These are phyloP conservation scores for Rotaria magnacalcarata DNA, from an alignment of 2,888 invertebrate species.

Conservation along the genomic window DNA sequence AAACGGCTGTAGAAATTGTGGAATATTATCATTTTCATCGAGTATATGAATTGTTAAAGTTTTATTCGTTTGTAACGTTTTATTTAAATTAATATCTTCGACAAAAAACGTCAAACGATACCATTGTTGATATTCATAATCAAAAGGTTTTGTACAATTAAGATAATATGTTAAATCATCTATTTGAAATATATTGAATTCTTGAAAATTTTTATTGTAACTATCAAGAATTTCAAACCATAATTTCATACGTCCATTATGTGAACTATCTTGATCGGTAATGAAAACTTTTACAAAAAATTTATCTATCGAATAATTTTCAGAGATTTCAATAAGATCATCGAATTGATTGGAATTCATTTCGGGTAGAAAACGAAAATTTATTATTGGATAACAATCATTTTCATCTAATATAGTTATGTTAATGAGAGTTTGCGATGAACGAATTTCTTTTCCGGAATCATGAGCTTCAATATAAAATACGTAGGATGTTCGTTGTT, in stretches of 20 bases:
- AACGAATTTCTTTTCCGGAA: constrained; percentile 24
- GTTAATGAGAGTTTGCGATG: constrained; percentile 2
- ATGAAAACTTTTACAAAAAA: constrained; percentile 4
- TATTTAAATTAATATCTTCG: background rate
- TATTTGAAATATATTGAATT: constrained; percentile 4
- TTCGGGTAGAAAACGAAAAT: constrained; percentile 1
- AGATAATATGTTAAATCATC: background rate
- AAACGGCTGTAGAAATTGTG: background rate
- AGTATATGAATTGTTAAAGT: background rate
- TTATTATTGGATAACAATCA: background rate
- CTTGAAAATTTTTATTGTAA: background rate
- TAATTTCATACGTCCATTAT: background rate
- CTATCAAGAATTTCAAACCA: background rate
- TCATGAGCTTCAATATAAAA: constrained; percentile 19
- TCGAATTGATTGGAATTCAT: background rate
- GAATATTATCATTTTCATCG: constrained; percentile 31
- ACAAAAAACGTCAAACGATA: constrained; percentile 5
- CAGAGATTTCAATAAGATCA: background rate
- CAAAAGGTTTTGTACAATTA: background rate
- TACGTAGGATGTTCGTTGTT: background rate
- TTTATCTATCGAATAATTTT: constrained; percentile 7
- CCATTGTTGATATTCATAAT: background rate
- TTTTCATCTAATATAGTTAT: background rate
- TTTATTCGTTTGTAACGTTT: background rate
- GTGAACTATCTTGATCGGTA: background rate